Evolutionary conservation across 1,140 invertebrate genomes (phyloP), one percentile per base, ranked within the genome.

Genomic region (Anoplolepis gracilipes): DNA sequence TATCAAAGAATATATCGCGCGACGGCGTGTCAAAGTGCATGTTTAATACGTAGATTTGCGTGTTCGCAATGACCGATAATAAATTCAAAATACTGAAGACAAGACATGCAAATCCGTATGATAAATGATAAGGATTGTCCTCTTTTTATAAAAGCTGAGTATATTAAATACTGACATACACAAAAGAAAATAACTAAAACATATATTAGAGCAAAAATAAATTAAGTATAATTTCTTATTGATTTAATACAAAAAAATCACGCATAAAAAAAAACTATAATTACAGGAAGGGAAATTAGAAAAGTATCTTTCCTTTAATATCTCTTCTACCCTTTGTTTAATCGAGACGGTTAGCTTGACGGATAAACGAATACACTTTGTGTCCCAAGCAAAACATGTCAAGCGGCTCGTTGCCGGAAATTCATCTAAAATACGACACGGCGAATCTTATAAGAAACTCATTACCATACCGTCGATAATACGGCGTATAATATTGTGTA

Each of bases 401-500:
- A 30, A 67, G 39, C 28, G 36, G 55, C n/a, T 72, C 46, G 16
- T 46, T n/a, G 25, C 46, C 22, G 65, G 22, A 61, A 84, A 87
- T 87, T 39, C 30, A 73, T 84, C 33, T 49, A 61, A 69, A 87
- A 33, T 42, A 33, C 81, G 19, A 64, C 46, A 30, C 30, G 19
- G 59, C 10, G 55, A 72, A 75, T 85, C 57, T 85, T 69, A 67
- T 67, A 88, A 82, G 65, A 76, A 86, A 4, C 42, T 53, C 33
- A 88, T 88, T 72, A 85, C n/a, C 69, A 85, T 85, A 64, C 25
- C 55, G 53, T 55, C 59, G 64, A 73, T 72, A 46, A 39, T 84
- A 39, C 65, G 25, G 28, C 28, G 70, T 22, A 70, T 89, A 84
- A 84, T 86, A 86, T 86, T 84, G 70, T 78, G 84, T 84, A 65